Conservation (phyloP, 2,888 invertebrate species). For the Hedya salicella region DNA sequence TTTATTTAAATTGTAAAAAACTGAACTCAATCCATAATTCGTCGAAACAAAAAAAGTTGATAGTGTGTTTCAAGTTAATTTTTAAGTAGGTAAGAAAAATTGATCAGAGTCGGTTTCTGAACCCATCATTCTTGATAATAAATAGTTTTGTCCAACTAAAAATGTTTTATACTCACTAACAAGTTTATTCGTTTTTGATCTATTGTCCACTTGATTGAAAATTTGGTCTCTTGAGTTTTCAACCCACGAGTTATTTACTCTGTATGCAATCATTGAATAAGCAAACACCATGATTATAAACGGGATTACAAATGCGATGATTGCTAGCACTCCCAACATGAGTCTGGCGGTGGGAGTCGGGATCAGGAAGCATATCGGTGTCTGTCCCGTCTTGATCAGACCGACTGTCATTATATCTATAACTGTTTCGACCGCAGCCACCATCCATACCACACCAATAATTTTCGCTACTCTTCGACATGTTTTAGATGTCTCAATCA, state of each 20-base stretch:
- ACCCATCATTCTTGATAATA: too few species aligned
- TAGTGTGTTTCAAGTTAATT: too few species aligned
- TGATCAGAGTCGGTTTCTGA: too few species aligned
- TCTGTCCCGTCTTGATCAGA: slow-evolving; percentile 46
- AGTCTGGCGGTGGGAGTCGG: slow-evolving; percentile 40
- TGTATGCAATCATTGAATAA: slow-evolving; percentile 51
- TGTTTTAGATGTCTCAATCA: slow-evolving; percentile 35
- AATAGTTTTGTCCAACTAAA: too few species aligned
- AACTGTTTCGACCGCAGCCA: slow-evolving; percentile 49
- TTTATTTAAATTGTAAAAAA: too few species aligned
- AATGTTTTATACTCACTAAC: slow-evolving; percentile 48
- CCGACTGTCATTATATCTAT: slow-evolving; percentile 47
- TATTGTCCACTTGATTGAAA: slow-evolving; percentile 49
- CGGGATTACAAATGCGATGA: slow-evolving; percentile 52
- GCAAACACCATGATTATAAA: slow-evolving; percentile 50
- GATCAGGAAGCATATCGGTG: slow-evolving; percentile 45
- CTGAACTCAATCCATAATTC: too few species aligned
- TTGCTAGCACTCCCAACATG: slow-evolving; percentile 41
- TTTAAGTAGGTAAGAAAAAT: too few species aligned
- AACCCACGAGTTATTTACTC: slow-evolving; percentile 50
- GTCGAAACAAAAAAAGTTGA: too few species aligned
- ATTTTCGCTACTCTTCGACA: slow-evolving; percentile 50
- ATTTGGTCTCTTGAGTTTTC: slow-evolving; percentile 44
- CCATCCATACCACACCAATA: slow-evolving; percentile 49
- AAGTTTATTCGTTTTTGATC: slow-evolving; percentile 51